phyloP scores from a whole-genome alignment of 2,113 vertebrate genomes.

The Anolis carolinensis region DNA sequence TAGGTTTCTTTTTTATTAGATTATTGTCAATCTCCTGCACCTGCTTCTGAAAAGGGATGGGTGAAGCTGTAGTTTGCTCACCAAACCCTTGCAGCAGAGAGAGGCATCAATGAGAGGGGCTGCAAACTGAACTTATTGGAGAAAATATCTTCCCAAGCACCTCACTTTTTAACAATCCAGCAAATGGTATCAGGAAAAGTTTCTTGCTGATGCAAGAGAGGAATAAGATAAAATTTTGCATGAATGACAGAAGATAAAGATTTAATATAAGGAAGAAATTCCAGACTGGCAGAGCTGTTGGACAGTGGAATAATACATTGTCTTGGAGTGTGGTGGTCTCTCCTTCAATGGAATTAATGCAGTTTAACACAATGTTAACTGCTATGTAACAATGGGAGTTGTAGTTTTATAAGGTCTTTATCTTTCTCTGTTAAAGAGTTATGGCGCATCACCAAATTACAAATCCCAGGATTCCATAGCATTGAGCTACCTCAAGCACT shows the following conservation, averaged over 20 bases:
- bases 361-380: too few relatives aligned
- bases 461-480: too few relatives aligned
- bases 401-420: too few relatives aligned
- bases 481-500: too few relatives aligned
- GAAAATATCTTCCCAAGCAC: not conserved
- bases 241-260: not conserved
- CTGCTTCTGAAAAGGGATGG: slow-evolving; percentile 69
- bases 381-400: too few relatives aligned
- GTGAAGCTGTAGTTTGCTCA: slow-evolving; percentile 58
- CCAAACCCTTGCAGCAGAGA: slow-evolving; percentile 45
- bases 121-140: slow-evolving; percentile 38
- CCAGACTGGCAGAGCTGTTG: too few relatives aligned
- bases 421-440: too few relatives aligned
- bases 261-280: too few relatives aligned
- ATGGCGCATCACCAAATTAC: too few relatives aligned
- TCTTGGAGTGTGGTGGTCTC: too few relatives aligned
- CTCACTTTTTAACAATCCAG: not conserved
- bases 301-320: too few relatives aligned
- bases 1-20: slow-evolving; percentile 73
- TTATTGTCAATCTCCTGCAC: slow-evolving; percentile 75
- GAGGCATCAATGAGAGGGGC: slow-evolving; percentile 52
- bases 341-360: too few relatives aligned
- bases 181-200: not conserved
- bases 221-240: not conserved
- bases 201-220: not conserved